Evolutionary conservation across 2,888 invertebrate species (phyloP).

Genomic region (Dicycla oo): DNA sequence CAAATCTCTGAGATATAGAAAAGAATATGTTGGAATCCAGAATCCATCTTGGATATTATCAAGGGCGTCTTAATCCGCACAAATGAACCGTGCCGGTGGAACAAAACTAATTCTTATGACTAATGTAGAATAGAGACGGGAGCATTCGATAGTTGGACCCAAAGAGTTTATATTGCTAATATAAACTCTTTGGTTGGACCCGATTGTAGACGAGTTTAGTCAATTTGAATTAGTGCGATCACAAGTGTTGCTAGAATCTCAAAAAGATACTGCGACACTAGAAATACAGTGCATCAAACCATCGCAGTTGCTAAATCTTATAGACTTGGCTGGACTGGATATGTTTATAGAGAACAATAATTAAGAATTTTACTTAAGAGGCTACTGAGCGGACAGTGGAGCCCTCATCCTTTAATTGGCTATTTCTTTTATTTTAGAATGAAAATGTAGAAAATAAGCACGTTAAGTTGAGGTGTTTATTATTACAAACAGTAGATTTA

Average conservation of each 20-base stretch:
- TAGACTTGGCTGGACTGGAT: background rate
- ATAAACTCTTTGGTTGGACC: no score
- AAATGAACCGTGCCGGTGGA: conserved; percentile 75
- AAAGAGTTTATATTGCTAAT: no score
- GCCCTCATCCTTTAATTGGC: no score
- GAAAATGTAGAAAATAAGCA: no score
- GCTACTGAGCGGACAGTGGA: no score
- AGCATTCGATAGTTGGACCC: conserved; percentile 18
- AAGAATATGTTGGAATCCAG: conserved; percentile 60
- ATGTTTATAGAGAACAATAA: background rate
- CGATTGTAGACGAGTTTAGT: background rate
- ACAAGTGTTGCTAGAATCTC: background rate
- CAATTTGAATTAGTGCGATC: background rate
- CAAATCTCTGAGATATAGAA: conserved; percentile 63
- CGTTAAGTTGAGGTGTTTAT: no score
- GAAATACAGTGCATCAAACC: background rate
- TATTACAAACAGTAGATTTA: no score
- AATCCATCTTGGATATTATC: conserved; percentile 58
- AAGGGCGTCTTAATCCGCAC: conserved; percentile 78
- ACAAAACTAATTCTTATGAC: conserved; percentile 83
- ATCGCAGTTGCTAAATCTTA: background rate
- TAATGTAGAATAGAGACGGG: conserved; percentile 72
- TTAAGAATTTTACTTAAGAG: background rate
- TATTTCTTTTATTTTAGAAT: no score
- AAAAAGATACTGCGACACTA: background rate